Conservation (phyloP, 1,140 invertebrate species). For the Aphidius gifuensis region DNA sequence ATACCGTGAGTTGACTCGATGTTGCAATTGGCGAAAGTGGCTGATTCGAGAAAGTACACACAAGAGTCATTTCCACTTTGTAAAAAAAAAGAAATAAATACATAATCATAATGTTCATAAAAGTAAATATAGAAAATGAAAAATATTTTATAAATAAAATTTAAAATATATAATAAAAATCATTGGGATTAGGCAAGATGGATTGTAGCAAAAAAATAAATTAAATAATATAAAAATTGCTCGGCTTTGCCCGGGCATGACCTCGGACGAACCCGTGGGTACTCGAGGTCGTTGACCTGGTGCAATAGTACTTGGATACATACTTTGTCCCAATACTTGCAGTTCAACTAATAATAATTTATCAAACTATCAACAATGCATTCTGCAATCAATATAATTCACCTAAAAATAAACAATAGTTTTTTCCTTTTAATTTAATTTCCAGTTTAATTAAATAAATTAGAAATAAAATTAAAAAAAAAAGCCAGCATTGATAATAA, state of each 20-base stretch:
- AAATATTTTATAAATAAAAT: neutral
- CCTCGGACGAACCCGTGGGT: slow-evolving; percentile 1
- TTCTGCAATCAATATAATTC: too few species aligned
- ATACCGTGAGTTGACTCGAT: slow-evolving; percentile 23
- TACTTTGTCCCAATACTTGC: too few species aligned
- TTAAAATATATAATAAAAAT: neutral
- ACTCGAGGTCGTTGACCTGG: slow-evolving; percentile 3
- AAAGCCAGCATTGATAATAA: too few species aligned
- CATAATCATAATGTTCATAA: neutral
- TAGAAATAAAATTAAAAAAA: too few species aligned
- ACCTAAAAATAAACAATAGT: too few species aligned
- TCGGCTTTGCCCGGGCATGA: slow-evolving; percentile 18
- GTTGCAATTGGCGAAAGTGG: slow-evolving; percentile 53
- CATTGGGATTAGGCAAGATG: neutral
- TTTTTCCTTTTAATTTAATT: too few species aligned
- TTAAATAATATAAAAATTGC: slow-evolving; percentile 6
- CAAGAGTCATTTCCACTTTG: slow-evolving; percentile 10
- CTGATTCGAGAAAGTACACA: slow-evolving; percentile 45
- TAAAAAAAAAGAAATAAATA: neutral
- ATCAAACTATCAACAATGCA: too few species aligned
- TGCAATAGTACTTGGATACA: too few species aligned
- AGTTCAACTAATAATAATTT: too few species aligned
- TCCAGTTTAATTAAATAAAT: too few species aligned
- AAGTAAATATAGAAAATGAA: neutral
- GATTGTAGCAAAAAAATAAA: neutral